Conservation (phyloP, 2,888 invertebrate species). For the Callinectes sapidus region DNA sequence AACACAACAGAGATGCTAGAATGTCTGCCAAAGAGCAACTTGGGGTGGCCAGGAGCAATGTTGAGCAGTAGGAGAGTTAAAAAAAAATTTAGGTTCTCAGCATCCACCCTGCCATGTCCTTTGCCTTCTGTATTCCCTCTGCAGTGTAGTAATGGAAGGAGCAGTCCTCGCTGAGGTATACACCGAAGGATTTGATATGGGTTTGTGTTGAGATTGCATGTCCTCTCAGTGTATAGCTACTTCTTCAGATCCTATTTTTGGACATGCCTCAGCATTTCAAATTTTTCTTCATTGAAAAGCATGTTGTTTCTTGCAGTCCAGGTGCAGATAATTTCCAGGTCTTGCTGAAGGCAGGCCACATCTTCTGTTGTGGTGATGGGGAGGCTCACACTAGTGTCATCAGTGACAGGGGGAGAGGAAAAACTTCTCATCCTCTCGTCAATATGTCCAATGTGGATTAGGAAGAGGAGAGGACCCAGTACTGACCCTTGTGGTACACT, state of each 20-base stretch:
- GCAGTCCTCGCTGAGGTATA: neutral
- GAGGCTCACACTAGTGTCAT: neutral
- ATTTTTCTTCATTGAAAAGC: constrained; percentile 14
- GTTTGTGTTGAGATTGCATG: neutral
- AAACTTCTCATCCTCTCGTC: neutral
- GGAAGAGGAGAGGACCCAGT: constrained; percentile 40
- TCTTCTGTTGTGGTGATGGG: too few relatives aligned
- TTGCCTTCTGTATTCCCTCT: neutral
- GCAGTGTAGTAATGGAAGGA: neutral
- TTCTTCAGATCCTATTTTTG: neutral
- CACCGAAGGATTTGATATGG: constrained; percentile 22
- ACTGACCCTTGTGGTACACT: constrained; percentile 39
- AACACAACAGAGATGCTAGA: too few relatives aligned
- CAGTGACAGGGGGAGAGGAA: neutral
- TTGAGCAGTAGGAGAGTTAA: too few relatives aligned
- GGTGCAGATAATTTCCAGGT: neutral
- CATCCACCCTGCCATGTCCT: neutral
- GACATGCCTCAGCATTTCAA: neutral
- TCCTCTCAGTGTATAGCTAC: neutral
- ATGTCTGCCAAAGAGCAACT: too few relatives aligned
- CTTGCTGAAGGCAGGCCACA: constrained; percentile 9
- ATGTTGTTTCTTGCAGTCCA: constrained; percentile 29
- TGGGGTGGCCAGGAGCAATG: too few relatives aligned
- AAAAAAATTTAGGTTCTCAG: too few relatives aligned
- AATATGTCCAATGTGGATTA: neutral